Evolutionary conservation across 2,888 invertebrate genomes (phyloP).

Genomic region (Agriopis marginaria): DNA sequence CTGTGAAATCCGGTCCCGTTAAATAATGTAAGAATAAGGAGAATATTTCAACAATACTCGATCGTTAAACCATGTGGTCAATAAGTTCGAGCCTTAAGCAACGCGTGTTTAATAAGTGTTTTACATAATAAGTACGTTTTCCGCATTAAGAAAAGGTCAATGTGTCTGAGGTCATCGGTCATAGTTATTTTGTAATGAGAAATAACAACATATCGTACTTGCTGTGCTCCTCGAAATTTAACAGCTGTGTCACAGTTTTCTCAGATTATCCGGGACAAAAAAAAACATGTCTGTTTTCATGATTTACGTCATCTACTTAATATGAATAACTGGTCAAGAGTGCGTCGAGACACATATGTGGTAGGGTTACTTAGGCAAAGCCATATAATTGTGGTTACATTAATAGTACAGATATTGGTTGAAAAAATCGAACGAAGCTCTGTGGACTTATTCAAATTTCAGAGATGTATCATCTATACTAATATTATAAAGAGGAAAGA

Average conservation of each 20-base stretch:
- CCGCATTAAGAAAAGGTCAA: conserved; percentile 45
- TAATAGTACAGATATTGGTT: too few relatives aligned
- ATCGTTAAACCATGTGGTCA: conserved; percentile 1
- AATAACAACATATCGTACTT: conserved; percentile 2
- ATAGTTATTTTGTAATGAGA: conserved; percentile 27
- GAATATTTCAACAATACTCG: background rate
- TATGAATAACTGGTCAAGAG: too few relatives aligned
- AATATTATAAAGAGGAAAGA: too few relatives aligned
- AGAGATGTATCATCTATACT: too few relatives aligned
- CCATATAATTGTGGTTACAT: too few relatives aligned
- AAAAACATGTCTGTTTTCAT: too few relatives aligned
- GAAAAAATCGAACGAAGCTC: too few relatives aligned
- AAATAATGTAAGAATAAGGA: conserved; percentile 13
- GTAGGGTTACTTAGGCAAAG: too few relatives aligned
- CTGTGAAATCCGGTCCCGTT: background rate
- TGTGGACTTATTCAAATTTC: too few relatives aligned
- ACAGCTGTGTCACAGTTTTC: background rate
- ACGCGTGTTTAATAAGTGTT: conserved; percentile 31
- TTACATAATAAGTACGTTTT: conserved; percentile 42
- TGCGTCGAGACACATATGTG: too few relatives aligned
- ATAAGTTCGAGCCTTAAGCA: conserved; percentile 31
- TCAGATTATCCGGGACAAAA: background rate
- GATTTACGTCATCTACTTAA: too few relatives aligned
- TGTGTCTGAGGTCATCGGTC: conserved; percentile 39
- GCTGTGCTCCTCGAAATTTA: too few relatives aligned